Conservation (phyloP, 2,888 invertebrate species). For the Andrena camellia region DNA sequence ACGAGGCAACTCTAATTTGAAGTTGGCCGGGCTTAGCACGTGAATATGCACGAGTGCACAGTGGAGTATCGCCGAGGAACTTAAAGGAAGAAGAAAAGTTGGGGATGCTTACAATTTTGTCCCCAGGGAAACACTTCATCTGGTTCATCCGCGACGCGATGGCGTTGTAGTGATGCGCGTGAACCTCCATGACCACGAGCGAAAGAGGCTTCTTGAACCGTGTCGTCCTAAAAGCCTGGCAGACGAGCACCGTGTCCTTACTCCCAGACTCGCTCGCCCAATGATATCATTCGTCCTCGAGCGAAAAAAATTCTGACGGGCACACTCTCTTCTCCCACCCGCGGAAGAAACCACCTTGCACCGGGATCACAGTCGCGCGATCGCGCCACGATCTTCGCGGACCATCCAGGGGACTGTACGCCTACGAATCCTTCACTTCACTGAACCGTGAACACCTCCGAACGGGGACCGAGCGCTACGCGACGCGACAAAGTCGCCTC, state of each 20-base stretch:
- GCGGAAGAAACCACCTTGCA: constrained; percentile 22
- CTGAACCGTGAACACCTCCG: constrained; percentile 23
- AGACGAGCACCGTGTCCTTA: neutral
- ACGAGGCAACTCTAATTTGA: too few relatives aligned
- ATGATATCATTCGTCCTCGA: constrained; percentile 66
- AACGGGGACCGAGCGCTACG: neutral
- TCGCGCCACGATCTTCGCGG: constrained; percentile 24
- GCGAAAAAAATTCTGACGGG: constrained; percentile 6
- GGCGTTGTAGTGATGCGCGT: constrained; percentile 81
- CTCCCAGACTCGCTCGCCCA: constrained; percentile 50
- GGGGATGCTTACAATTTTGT: constrained; percentile 79
- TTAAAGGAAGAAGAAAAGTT: neutral
- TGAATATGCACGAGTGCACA: too few relatives aligned
- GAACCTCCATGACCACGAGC: constrained; percentile 80
- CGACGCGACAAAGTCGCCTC: constrained; percentile 17
- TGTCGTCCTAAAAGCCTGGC: neutral
- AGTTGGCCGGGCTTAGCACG: too few relatives aligned
- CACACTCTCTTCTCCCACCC: constrained; percentile 51
- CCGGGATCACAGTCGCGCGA: neutral
- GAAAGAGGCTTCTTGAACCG: neutral
- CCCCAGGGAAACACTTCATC: constrained; percentile 83
- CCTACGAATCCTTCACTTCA: constrained; percentile 4
- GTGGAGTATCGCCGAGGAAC: too few relatives aligned
- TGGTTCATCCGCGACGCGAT: constrained; percentile 83
- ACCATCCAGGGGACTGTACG: constrained; percentile 3